These are phyloP conservation scores for Petroica traversi DNA, from an alignment of 2,113 vertebrate genomes.

Conservation along the genomic window DNA sequence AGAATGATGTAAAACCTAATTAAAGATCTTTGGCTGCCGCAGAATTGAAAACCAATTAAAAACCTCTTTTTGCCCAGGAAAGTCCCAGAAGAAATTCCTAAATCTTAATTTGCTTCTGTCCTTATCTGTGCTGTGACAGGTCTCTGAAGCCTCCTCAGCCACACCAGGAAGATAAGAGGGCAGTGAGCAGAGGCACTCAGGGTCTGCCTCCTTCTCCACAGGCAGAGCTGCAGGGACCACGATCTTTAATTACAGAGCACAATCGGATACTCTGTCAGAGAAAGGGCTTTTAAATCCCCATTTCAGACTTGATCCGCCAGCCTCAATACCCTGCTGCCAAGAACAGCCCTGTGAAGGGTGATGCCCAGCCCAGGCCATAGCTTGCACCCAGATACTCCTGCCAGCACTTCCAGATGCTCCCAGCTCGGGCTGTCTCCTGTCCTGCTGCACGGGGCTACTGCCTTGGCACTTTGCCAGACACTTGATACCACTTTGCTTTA, in stretches of 20 bases:
- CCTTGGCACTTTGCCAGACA: not conserved
- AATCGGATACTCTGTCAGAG: not conserved
- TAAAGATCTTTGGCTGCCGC: not conserved
- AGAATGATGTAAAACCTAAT: conserved; percentile 8
- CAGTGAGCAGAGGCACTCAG: not conserved
- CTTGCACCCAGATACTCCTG: not conserved
- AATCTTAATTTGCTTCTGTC: conserved; percentile 42
- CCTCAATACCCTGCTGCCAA: not conserved
- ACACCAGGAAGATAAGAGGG: not conserved
- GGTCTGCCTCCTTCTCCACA: not conserved
- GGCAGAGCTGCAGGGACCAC: fast-evolving
- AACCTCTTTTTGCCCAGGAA: not conserved
- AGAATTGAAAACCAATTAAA: conserved; percentile 21
- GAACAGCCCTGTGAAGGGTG: not conserved
- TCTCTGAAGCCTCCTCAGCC: not conserved
- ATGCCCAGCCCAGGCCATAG: not conserved
- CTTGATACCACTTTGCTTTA: not conserved
- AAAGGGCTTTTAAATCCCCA: not conserved
- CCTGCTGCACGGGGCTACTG: not conserved
- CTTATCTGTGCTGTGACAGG: not conserved
- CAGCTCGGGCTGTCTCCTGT: not conserved
- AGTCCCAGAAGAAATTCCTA: conserved; percentile 36
- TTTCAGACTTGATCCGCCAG: not conserved
- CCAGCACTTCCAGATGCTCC: not conserved
- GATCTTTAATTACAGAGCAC: not conserved